Conservation (phyloP, 2,888 invertebrate species). For the Caenorhabditis sulstoni region DNA sequence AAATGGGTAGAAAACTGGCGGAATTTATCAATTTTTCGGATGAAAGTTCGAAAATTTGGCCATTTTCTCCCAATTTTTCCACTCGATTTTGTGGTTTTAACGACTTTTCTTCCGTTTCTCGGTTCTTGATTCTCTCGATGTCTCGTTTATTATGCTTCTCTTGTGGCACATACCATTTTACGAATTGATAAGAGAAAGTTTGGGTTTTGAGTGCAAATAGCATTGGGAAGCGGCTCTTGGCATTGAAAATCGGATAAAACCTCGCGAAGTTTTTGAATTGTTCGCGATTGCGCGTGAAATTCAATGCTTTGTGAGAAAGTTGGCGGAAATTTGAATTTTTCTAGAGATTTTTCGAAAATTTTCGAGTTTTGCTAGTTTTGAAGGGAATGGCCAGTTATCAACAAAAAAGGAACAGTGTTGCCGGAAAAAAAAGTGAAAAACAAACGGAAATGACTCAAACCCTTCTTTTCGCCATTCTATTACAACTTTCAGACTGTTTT, state of each 20-base stretch:
- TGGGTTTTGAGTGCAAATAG: slow-evolving; percentile 10
- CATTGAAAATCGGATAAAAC: no score
- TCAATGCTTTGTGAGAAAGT: no score
- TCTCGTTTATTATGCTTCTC: slow-evolving; percentile 30
- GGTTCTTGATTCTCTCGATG: slow-evolving; percentile 15
- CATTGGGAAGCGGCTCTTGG: no score
- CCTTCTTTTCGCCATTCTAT: not conserved
- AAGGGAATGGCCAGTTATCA: not conserved
- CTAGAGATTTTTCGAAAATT: no score
- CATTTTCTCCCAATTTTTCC: slow-evolving; percentile 4
- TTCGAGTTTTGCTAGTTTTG: no score
- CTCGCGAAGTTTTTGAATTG: no score
- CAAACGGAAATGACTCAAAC: slow-evolving; percentile 30
- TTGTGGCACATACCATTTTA: slow-evolving; percentile 12
- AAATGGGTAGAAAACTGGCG: not conserved
- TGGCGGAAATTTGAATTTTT: no score
- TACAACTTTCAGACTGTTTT: not conserved
- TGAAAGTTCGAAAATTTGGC: slow-evolving; percentile 4
- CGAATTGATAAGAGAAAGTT: not conserved
- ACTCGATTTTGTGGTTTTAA: slow-evolving; percentile 17
- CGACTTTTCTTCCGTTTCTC: slow-evolving; percentile 2
- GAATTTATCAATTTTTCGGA: slow-evolving; percentile 4
- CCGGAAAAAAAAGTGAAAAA: slow-evolving; percentile 26
- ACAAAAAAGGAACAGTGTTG: not conserved
- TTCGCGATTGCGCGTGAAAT: no score